Percentiles rank a stretch among this genome's conserved stretches.
Conservation (phyloP, 2,797 vertebrate genomes). For the Mus spretus region DNA sequence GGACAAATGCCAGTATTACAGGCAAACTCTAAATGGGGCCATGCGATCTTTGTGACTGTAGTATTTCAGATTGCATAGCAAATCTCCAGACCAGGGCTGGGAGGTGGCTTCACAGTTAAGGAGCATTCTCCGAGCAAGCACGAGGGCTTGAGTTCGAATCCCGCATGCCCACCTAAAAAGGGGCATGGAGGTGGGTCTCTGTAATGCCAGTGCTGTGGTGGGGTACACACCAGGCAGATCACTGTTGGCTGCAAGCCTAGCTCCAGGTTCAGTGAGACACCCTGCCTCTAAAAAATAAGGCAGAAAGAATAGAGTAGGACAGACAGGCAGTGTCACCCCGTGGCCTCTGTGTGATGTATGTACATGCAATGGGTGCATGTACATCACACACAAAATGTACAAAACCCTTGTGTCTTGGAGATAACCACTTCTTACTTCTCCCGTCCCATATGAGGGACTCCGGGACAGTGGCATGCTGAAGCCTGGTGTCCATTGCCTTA, state of each 20-base stretch:
- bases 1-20: rapidly evolving
- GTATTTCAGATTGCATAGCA: background rate
- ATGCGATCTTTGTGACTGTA: background rate
- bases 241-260: background rate
- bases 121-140: background rate
- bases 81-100: background rate
- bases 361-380: no score
- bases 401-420: background rate
- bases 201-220: background rate
- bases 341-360: background rate
- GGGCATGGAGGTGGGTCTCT: background rate
- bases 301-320: no score
- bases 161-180: background rate
- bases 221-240: background rate
- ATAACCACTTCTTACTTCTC: background rate
- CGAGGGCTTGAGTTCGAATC: background rate
- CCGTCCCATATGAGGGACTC: background rate
- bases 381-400: background rate
- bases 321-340: no score
- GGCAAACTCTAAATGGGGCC: background rate
- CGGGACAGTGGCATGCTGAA: background rate
- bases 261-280: background rate
- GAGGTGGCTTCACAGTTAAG: background rate
- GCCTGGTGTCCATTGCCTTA: no score
- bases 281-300: background rate